Percentiles rank a stretch among this genome's conserved stretches.
Conservation (phyloP, 2,888 invertebrate genomes). For the Caenorhabditis panamensis region DNA sequence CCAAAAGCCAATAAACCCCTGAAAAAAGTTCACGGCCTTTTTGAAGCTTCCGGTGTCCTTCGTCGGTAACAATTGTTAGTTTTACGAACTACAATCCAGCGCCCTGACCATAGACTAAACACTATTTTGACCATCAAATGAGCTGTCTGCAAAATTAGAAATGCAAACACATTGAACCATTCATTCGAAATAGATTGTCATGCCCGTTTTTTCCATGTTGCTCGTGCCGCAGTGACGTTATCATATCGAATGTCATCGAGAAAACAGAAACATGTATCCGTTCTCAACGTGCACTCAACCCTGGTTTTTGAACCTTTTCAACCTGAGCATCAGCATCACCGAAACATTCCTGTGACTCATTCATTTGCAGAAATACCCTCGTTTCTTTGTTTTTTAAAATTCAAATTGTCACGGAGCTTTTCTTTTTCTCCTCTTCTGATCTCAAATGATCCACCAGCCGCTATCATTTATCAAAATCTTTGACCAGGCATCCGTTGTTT, state of each 20-base stretch:
- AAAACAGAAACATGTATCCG: conserved; percentile 32
- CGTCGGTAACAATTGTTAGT: neutral
- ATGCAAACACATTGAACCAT: conserved; percentile 53
- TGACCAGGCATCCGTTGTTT: conserved; percentile 1
- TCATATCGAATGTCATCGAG: conserved; percentile 51
- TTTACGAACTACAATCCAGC: neutral
- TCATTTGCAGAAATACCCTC: neutral
- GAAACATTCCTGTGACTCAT: conserved; percentile 49
- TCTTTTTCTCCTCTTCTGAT: neutral
- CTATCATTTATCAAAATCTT: conserved; percentile 53
- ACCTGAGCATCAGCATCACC: conserved; percentile 24
- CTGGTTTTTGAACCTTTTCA: conserved; percentile 48
- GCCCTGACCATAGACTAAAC: neutral
- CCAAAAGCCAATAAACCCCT: too few relatives aligned
- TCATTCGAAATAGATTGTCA: conserved; percentile 51
- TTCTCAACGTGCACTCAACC: conserved; percentile 18
- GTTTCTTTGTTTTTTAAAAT: neutral
- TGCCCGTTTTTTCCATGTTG: neutral
- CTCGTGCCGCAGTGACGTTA: conserved; percentile 41
- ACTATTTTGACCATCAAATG: neutral
- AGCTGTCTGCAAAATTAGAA: conserved; percentile 32
- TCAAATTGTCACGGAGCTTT: neutral
- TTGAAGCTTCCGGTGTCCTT: too few relatives aligned
- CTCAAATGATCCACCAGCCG: conserved; percentile 22
- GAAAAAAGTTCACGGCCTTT: too few relatives aligned